Evolutionary conservation across 2,113 vertebrate genomes (phyloP).

Genomic region (Parus major): DNA sequence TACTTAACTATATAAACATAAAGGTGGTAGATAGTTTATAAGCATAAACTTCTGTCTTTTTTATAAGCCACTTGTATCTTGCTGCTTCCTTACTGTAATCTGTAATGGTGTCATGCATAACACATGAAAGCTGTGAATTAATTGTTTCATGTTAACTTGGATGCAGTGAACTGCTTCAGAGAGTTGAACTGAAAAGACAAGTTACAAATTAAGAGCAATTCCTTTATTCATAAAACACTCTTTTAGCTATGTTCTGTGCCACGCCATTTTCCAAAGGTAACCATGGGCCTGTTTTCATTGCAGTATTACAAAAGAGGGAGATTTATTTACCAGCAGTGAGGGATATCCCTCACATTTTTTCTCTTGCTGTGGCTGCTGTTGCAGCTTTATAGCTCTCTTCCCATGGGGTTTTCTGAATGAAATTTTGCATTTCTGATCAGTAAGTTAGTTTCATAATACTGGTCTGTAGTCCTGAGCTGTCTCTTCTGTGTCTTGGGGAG

Average conservation of each 20-base stretch:
- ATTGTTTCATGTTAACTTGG: background rate
- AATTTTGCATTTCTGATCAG: background rate
- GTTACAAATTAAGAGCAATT: background rate
- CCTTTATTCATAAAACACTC: background rate
- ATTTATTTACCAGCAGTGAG: background rate
- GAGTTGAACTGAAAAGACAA: background rate
- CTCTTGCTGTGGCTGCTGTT: background rate
- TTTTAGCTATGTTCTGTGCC: background rate
- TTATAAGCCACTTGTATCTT: background rate
- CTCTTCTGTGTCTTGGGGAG: background rate
- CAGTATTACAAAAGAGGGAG: background rate
- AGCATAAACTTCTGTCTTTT: background rate
- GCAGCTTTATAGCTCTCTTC: background rate
- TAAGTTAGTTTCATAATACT: background rate
- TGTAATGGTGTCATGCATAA: background rate
- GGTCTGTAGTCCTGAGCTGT: background rate
- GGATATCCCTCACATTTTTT: background rate
- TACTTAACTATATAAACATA: background rate
- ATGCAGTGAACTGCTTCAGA: background rate
- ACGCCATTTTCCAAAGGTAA: background rate
- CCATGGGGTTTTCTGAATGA: background rate
- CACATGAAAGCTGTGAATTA: background rate
- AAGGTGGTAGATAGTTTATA: background rate
- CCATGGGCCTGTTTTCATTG: background rate
- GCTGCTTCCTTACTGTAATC: background rate